Base-by-base conservation (phyloP, 1,140 invertebrate species). In the Hypsibius dujardini region DNA sequence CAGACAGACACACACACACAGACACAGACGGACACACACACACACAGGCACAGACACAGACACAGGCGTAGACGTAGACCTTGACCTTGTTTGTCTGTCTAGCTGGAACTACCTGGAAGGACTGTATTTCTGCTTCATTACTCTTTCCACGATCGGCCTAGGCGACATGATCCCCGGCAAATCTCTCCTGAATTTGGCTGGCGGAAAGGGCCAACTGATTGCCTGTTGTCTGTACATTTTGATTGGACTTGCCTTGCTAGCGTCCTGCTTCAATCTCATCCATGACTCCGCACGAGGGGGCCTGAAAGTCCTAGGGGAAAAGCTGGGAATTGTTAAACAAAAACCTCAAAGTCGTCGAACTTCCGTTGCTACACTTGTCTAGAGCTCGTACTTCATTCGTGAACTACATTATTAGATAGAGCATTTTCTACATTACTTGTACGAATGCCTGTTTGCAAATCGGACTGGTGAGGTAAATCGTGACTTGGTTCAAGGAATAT, bases 181-280 rank as follows among this genome's bases (percentile, higher is more conserved):
- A 84, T 77, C 83, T 74, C 73, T 85, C 76, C 75, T 84, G 7
- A 67, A 67, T 14, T 3, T 42, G 1, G 50, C 79, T 91, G 88
- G 88, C 87, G 87, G 62, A 42, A 56, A 67, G 73, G 78, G 80
- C 2, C 88, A 90, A 77, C 81, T 91, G 72, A 85, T 91, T 47
- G 86, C 87, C 12, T 90, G 88, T 78, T 90, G 89, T 77, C 81
- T 90, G 1, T 95, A 93, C 78, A 78, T 95, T 47, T 83, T 94
- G 47, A 83, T 94, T 73, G 92, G 92, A 45, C 83, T 95, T 46
- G 88, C 92, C 14, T 80, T 95, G 46, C 86, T 95, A 74, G 90
- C 91, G 1, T 94, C 92, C 90, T 89, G 90, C 71, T 94, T 92
- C 76, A 91, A 88, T 78, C 82, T 95, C 47, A 85, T 95, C 72